These are phyloP conservation scores for Calcarius lapponicus DNA, from an alignment of 2,797 vertebrate genomes.

Conservation along the genomic window DNA sequence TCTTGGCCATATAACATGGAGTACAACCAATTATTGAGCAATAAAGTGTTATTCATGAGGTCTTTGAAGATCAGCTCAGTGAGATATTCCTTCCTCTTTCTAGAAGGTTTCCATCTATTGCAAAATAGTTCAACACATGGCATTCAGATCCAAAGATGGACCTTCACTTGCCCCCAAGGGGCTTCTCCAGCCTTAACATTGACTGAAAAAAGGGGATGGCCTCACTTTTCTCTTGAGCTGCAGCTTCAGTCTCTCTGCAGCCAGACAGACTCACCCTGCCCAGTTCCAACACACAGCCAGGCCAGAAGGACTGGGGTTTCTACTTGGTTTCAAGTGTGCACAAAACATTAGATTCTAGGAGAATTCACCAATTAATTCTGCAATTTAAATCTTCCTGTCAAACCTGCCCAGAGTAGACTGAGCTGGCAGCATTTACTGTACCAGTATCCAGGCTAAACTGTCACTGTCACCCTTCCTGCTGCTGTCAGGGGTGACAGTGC, in stretches of 20 bases:
- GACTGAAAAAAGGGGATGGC: not conserved
- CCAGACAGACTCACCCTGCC: not conserved
- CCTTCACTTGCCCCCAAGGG: not conserved
- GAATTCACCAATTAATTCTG: not conserved
- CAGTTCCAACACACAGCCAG: not conserved
- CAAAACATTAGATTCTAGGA: not conserved
- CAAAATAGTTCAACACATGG: not conserved
- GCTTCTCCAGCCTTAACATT: not conserved
- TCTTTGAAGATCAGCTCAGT: not conserved
- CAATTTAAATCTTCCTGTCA: not conserved
- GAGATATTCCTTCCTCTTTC: constrained; percentile 22
- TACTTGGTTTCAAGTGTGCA: not conserved
- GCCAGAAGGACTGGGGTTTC: not conserved
- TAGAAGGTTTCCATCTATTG: not conserved
- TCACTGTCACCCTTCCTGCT: not conserved
- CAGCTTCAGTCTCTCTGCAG: not conserved
- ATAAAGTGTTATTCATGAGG: not conserved
- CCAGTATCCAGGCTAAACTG: not conserved
- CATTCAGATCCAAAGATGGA: not conserved
- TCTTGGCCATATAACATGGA: not conserved
- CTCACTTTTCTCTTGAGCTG: not conserved
- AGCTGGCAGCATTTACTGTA: not conserved
- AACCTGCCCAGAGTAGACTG: not conserved
- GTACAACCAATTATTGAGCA: constrained; percentile 38
- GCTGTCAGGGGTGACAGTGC: not conserved